phyloP scores from a whole-genome alignment of 2,113 vertebrate genomes.

The Pituophis catenifer region DNA sequence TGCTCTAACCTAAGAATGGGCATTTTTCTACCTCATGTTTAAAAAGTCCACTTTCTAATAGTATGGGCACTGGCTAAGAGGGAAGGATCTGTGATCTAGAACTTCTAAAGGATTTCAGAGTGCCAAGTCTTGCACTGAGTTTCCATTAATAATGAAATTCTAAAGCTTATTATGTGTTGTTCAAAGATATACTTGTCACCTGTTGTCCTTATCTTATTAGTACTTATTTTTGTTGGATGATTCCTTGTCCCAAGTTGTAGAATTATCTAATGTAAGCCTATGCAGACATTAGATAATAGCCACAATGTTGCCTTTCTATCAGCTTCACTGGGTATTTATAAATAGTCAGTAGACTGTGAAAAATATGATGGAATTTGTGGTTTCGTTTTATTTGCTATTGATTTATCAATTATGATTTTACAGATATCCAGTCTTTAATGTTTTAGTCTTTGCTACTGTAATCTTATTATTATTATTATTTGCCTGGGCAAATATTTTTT shows the following conservation, averaged over 20 bases:
- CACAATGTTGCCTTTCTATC: neutral
- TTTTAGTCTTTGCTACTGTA: neutral
- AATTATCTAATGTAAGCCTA: neutral
- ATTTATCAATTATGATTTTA: neutral
- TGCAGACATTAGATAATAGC: neutral
- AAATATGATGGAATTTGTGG: neutral
- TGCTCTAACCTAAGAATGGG: neutral
- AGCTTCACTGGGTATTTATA: neutral
- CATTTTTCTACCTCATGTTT: neutral
- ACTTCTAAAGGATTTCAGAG: neutral
- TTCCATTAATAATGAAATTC: neutral
- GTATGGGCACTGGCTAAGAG: neutral
- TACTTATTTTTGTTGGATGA: neutral
- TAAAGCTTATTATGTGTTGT: neutral
- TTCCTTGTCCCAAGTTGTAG: neutral
- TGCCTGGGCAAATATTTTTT: neutral
- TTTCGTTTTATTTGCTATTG: neutral
- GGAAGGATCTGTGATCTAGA: neutral
- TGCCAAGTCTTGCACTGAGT: neutral
- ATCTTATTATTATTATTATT: neutral
- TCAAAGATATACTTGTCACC: neutral
- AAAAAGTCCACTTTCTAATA: neutral
- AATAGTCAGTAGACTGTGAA: neutral
- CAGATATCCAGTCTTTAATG: neutral
- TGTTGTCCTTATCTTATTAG: neutral